phyloP scores from a whole-genome alignment of 2,888 invertebrate genomes.

The Trypoxylon attenuatum region DNA sequence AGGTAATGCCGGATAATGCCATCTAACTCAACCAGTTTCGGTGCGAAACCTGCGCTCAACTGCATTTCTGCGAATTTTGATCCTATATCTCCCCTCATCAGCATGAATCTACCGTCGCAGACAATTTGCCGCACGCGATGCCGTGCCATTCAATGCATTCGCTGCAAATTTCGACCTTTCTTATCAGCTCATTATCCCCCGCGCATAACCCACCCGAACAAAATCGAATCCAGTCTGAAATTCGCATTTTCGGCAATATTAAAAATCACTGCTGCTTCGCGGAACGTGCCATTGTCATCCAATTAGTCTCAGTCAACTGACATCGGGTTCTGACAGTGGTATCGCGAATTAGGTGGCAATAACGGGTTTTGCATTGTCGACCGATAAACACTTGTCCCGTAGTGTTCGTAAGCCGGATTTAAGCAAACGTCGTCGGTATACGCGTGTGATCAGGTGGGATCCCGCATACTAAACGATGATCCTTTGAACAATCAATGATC shows the following conservation, averaged over 20 bases:
- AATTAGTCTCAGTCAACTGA: too few species aligned
- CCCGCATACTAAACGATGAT: conserved; percentile 48
- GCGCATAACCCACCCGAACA: too few species aligned
- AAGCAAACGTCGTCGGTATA: conserved; percentile 45
- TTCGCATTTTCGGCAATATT: too few species aligned
- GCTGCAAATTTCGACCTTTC: conserved; percentile 53
- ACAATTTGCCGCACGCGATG: conserved; percentile 13
- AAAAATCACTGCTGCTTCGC: too few species aligned
- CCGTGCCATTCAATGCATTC: conserved; percentile 36
- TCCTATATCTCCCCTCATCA: conserved; percentile 20
- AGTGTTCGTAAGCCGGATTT: conserved; percentile 48
- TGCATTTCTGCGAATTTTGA: conserved; percentile 25
- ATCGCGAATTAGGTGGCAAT: neutral
- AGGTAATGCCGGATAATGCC: conserved; percentile 26
- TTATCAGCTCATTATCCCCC: too few species aligned
- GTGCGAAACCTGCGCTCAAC: conserved; percentile 28
- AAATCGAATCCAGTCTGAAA: too few species aligned
- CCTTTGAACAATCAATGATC: conserved; percentile 55
- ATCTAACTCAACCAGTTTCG: conserved; percentile 37
- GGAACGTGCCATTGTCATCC: too few species aligned
- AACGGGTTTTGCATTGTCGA: conserved; percentile 32
- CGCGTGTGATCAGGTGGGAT: conserved; percentile 14
- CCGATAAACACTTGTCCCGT: conserved; percentile 13
- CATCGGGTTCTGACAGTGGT: too few species aligned
- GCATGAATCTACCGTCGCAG: conserved; percentile 28